Conservation (phyloP, 2,797 vertebrate genomes). For the Phalloptychus januarius region DNA sequence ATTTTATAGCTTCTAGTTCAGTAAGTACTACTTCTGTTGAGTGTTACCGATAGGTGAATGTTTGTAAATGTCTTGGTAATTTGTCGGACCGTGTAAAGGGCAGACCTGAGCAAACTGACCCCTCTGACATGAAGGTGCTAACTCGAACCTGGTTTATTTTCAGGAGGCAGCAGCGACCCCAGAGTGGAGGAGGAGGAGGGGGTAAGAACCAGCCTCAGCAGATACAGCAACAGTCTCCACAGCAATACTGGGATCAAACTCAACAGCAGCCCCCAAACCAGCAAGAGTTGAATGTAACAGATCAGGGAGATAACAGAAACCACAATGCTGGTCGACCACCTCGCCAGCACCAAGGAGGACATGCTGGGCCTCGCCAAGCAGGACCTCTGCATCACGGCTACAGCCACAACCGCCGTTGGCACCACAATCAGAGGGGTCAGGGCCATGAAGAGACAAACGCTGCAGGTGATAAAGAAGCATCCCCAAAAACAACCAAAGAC, state of each 20-base stretch:
- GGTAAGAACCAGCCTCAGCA: constrained; percentile 71
- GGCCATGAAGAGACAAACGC: constrained; percentile 59
- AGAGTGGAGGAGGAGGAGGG: constrained; percentile 75
- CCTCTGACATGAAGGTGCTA: constrained; percentile 44
- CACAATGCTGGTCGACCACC: constrained; percentile 80
- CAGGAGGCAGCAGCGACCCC: constrained; percentile 90
- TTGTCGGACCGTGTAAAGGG: constrained; percentile 2
- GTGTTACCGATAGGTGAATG: background rate
- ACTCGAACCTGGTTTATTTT: constrained; percentile 64
- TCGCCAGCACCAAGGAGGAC: constrained; percentile 86
- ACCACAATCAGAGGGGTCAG: constrained; percentile 87
- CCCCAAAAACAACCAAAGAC: constrained; percentile 87
- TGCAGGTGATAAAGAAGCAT: constrained; percentile 59
- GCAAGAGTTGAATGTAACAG: constrained; percentile 81
- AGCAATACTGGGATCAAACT: constrained; percentile 79
- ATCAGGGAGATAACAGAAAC: constrained; percentile 84
- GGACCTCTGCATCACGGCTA: constrained; percentile 88
- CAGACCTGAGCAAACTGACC: constrained; percentile 13
- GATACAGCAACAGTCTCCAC: constrained; percentile 75
- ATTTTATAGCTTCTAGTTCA: constrained; percentile 9
- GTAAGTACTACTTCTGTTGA: background rate
- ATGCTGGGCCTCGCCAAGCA: constrained; percentile 84
- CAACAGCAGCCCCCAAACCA: constrained; percentile 83
- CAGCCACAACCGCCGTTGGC: constrained; percentile 96
- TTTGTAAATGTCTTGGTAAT: constrained; percentile 5